These are phyloP conservation scores for Lepas anatifera DNA, from an alignment of 2,888 invertebrate species.

Conservation along the genomic window DNA sequence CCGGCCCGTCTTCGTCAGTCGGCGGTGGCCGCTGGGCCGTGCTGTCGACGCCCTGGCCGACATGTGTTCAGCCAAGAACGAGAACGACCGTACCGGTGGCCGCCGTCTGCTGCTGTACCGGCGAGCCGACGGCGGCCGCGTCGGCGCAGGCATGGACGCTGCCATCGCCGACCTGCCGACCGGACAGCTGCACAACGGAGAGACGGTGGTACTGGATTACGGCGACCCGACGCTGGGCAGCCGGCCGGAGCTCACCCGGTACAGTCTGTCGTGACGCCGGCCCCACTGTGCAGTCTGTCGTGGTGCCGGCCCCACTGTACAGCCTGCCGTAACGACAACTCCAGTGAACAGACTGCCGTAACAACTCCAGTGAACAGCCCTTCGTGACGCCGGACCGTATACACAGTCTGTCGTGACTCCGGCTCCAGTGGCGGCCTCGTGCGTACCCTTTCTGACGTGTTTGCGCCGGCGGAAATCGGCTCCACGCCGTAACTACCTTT, in stretches of 20 bases:
- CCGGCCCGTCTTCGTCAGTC: slow-evolving; percentile 46
- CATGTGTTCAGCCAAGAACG: slow-evolving; percentile 50
- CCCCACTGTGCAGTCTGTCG: no score
- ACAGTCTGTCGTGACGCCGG: background rate
- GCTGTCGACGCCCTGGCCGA: slow-evolving; percentile 55
- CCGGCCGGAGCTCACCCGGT: background rate
- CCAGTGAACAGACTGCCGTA: no score
- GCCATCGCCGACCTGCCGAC: slow-evolving; percentile 2
- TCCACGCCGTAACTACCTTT: no score
- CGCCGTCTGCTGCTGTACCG: slow-evolving; percentile 14
- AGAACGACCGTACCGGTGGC: slow-evolving; percentile 43
- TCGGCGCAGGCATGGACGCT: background rate
- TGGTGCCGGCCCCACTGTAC: no score
- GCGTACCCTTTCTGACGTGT: no score
- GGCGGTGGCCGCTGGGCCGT: slow-evolving; percentile 55
- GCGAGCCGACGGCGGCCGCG: slow-evolving; percentile 14
- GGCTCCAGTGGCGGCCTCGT: no score
- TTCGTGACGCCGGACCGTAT: no score
- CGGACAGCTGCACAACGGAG: slow-evolving; percentile 15
- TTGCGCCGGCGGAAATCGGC: no score
- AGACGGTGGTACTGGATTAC: slow-evolving; percentile 17
- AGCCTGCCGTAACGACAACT: no score
- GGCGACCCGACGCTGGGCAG: background rate
- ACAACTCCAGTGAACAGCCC: no score
- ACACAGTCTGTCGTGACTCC: no score